Percentiles rank a stretch among this genome's conserved stretches.
phyloP scores from a whole-genome alignment of 2,888 invertebrate genomes.

The Drosophila incognita region DNA sequence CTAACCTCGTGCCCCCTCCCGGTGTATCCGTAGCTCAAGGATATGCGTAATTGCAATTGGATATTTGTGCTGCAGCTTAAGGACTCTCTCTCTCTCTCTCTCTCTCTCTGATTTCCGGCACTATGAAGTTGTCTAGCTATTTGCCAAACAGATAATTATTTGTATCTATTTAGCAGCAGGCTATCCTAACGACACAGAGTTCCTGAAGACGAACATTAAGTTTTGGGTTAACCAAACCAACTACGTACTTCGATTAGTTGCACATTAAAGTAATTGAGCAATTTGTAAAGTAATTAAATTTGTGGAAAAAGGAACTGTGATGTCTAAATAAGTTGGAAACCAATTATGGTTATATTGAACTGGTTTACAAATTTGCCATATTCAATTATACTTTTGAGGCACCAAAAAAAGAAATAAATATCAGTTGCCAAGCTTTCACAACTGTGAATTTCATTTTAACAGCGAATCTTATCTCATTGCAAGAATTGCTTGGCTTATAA shows the following conservation, averaged over 20 bases:
- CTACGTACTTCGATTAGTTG: slow-evolving; percentile 43
- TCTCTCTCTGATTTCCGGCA: background rate
- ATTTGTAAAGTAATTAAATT: slow-evolving; percentile 9
- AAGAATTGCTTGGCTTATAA: background rate
- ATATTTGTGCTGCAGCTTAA: slow-evolving; percentile 30
- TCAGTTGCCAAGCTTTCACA: background rate
- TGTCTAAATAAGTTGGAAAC: background rate
- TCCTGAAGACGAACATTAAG: slow-evolving; percentile 54
- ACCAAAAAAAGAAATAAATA: background rate
- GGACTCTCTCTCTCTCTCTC: background rate
- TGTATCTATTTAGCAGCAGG: slow-evolving; percentile 66
- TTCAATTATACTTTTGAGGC: background rate
- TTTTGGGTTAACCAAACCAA: slow-evolving; percentile 67
- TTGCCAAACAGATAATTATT: slow-evolving; percentile 63
- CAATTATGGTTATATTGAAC: background rate
- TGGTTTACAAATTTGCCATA: background rate
- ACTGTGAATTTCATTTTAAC: fast-evolving
- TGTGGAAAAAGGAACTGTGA: background rate
- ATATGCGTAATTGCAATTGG: slow-evolving; percentile 71
- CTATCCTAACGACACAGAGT: slow-evolving; percentile 22
- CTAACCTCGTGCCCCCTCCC: slow-evolving; percentile 68
- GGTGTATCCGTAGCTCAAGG: slow-evolving; percentile 39
- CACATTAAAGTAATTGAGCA: slow-evolving; percentile 46
- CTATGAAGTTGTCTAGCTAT: slow-evolving; percentile 56
- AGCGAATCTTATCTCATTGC: background rate